A percentile compares a stretch with the other conserved stretches of the same genome.
These are phyloP conservation scores for Scelioninae gen. 1 DNA, from an alignment of 2,888 invertebrate genomes.

Conservation along the genomic window DNA sequence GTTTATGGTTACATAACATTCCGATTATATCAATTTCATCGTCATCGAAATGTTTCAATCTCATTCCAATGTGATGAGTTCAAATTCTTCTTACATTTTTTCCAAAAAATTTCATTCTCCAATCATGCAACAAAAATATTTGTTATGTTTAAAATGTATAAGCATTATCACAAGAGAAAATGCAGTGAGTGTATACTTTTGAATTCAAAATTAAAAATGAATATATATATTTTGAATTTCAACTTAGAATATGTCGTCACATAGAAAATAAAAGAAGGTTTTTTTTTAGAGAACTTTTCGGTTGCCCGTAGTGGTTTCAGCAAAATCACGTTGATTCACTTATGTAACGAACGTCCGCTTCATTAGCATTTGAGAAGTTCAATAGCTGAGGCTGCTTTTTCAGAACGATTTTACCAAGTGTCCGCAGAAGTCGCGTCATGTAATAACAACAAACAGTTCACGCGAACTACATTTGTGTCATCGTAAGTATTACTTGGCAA, in stretches of 20 bases:
- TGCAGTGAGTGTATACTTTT: too few species aligned
- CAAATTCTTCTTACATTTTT: background rate
- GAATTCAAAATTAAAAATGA: too few species aligned
- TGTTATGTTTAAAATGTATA: too few species aligned
- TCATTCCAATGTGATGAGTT: background rate
- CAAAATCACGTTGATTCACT: slow-evolving; percentile 24
- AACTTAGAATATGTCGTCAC: too few species aligned
- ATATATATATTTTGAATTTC: too few species aligned
- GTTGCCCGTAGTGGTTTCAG: slow-evolving; percentile 27
- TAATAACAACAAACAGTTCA: slow-evolving; percentile 52
- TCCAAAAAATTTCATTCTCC: too few species aligned
- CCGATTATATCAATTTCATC: slow-evolving; percentile 49
- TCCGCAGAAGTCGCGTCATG: slow-evolving; percentile 57
- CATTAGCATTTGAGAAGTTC: slow-evolving; percentile 59
- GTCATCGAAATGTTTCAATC: slow-evolving; percentile 32
- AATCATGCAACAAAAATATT: too few species aligned
- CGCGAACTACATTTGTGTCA: slow-evolving; percentile 41
- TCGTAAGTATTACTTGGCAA: slow-evolving; percentile 22
- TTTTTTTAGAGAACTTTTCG: too few species aligned
- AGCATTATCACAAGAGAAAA: too few species aligned
- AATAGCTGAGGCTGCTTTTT: slow-evolving; percentile 70
- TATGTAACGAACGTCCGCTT: slow-evolving; percentile 48
- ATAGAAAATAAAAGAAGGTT: too few species aligned
- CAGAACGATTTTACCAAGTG: slow-evolving; percentile 63
- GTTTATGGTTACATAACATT: slow-evolving; percentile 64